Evolutionary conservation across 2,797 vertebrate genomes (phyloP).

Genomic region (Allobates femoralis): DNA sequence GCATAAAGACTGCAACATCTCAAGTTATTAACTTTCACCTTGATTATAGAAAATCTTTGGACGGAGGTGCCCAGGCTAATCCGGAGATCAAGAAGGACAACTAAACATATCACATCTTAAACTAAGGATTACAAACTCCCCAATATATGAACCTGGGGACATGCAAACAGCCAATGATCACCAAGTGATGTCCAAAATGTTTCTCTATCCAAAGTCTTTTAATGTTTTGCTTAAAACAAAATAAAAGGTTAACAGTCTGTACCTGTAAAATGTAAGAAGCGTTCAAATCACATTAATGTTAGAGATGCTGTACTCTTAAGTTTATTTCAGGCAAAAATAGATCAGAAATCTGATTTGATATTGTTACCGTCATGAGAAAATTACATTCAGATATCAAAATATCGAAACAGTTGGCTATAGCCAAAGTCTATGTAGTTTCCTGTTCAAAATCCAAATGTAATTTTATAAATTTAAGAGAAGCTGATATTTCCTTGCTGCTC

Average conservation of each 20-base stretch:
- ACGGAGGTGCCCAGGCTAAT: too few relatives aligned
- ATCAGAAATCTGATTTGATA: slow-evolving; percentile 73
- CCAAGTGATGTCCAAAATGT: too few relatives aligned
- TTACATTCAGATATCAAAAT: slow-evolving; percentile 67
- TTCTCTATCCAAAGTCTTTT: too few relatives aligned
- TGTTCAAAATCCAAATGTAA: slow-evolving; percentile 66
- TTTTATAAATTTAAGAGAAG: slow-evolving; percentile 69
- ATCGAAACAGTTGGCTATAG: not conserved
- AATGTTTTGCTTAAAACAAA: too few relatives aligned
- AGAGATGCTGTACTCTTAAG: slow-evolving; percentile 66
- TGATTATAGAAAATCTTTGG: too few relatives aligned
- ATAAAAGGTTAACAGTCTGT: too few relatives aligned
- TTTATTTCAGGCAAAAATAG: slow-evolving; percentile 75
- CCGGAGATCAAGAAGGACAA: too few relatives aligned
- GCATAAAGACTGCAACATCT: not conserved
- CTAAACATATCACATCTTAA: too few relatives aligned
- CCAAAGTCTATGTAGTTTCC: not conserved
- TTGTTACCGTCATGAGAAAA: slow-evolving; percentile 75
- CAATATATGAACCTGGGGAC: too few relatives aligned
- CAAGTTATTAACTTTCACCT: too few relatives aligned
- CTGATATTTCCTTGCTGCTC: slow-evolving; percentile 65
- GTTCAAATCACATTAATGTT: not conserved
- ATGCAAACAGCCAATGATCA: too few relatives aligned
- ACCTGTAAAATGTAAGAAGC: not conserved
- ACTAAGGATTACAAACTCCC: too few relatives aligned